A percentile compares a stretch with the other conserved stretches of the same genome.
Conservation (phyloP, 2,797 vertebrate genomes). For the Philypnodon macrostomus region DNA sequence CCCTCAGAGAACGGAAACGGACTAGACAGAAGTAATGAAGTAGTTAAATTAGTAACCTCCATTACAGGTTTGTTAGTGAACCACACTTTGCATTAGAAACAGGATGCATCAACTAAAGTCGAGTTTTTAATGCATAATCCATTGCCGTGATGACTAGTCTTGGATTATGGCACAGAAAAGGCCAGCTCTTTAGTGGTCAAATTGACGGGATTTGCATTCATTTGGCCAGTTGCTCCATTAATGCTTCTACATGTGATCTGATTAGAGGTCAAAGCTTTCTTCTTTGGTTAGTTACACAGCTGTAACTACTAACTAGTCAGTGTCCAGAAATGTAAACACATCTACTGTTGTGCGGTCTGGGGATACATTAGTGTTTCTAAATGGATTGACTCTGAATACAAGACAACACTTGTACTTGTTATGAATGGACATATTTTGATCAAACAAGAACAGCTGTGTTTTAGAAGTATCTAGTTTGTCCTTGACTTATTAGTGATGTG, state of each 20-base stretch:
- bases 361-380: background rate
- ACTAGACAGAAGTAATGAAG: background rate
- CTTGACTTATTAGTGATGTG: too few relatives aligned
- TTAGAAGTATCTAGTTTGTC: slow-evolving; percentile 4
- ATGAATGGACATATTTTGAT: slow-evolving; percentile 5
- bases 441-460: slow-evolving; percentile 12
- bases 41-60: too few relatives aligned
- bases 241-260: slow-evolving; percentile 33
- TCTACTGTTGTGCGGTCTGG: background rate
- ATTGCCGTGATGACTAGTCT: slow-evolving; percentile 3
- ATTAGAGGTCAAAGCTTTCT: slow-evolving; percentile 39
- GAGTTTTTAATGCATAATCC: slow-evolving; percentile 20
- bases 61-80: too few relatives aligned
- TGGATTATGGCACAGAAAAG: slow-evolving; percentile 40
- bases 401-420: slow-evolving; percentile 2
- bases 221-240: slow-evolving; percentile 37
- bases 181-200: slow-evolving; percentile 37
- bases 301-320: slow-evolving; percentile 17
- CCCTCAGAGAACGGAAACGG: background rate
- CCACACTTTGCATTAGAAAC: too few relatives aligned
- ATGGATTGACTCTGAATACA: slow-evolving; percentile 6
- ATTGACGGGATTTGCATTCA: slow-evolving; percentile 38
- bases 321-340: too few relatives aligned
- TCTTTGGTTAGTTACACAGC: slow-evolving; percentile 28
- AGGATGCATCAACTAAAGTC: background rate